Conservation (phyloP, 2,113 vertebrate genomes). For the Brachypodius melanocephalos region DNA sequence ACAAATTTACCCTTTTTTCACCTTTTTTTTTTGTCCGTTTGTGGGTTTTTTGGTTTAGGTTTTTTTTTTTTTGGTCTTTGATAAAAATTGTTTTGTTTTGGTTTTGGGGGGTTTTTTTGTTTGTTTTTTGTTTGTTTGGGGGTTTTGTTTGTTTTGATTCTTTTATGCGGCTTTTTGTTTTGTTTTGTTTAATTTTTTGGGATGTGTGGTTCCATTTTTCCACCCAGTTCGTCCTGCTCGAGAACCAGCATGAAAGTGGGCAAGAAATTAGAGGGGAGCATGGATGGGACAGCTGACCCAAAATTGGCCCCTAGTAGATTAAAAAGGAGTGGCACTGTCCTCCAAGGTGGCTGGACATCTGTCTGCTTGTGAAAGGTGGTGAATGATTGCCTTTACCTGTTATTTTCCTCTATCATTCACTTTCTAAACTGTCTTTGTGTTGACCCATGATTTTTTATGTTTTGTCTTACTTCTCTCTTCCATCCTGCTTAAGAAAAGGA, state of each 20-base stretch:
- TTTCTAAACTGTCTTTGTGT: not conserved
- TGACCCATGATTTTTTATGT: not conserved
- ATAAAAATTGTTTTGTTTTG: too few relatives aligned
- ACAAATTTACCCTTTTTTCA: too few relatives aligned
- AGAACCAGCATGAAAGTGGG: not conserved
- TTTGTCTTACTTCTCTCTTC: not conserved
- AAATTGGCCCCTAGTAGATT: not conserved
- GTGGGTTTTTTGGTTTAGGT: not conserved
- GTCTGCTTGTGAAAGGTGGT: not conserved
- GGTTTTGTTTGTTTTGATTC: not conserved
- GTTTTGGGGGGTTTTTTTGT: too few relatives aligned
- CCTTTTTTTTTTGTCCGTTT: too few relatives aligned
- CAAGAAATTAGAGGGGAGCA: not conserved
- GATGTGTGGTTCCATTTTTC: fast-evolving
- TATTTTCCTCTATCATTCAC: not conserved
- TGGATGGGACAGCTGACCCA: not conserved
- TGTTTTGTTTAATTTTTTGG: not conserved
- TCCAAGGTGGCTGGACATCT: not conserved
- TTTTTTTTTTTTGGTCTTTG: too few relatives aligned
- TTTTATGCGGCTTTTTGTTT: not conserved
- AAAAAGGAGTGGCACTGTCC: not conserved
- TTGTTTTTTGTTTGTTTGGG: not conserved
- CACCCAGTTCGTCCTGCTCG: not conserved
- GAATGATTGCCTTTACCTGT: not conserved
- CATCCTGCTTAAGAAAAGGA: not conserved